phyloP scores from a whole-genome alignment of 1,140 invertebrate genomes.

The Saccostrea cuccullata region DNA sequence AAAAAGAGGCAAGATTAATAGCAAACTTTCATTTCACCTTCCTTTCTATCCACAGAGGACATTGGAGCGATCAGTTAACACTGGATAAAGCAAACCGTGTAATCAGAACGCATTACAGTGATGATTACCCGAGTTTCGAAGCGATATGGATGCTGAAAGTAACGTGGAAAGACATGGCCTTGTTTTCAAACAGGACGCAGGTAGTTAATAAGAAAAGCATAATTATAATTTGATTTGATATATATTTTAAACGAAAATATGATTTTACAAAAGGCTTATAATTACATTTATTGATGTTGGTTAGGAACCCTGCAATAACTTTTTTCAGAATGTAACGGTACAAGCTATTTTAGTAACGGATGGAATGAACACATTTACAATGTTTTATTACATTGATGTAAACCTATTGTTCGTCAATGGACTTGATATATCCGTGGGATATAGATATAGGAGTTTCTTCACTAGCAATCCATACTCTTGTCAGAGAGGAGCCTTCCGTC shows the following conservation, averaged over 20 bases:
- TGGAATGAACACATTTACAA: slow-evolving; percentile 2
- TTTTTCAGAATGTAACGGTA: neutral
- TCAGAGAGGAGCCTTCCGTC: neutral
- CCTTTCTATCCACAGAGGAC: neutral
- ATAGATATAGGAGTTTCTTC: slow-evolving; percentile 6
- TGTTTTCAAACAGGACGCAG: slow-evolving; percentile 2
- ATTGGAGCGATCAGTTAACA: neutral
- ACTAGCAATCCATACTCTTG: slow-evolving; percentile 3
- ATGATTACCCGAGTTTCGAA: neutral
- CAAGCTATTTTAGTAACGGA: slow-evolving; percentile 6
- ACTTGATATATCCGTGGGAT: neutral
- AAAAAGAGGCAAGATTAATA: neutral
- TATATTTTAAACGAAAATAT: neutral
- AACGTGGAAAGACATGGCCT: neutral
- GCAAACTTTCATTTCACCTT: too few species aligned
- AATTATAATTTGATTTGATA: neutral
- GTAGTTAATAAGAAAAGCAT: neutral
- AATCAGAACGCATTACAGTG: neutral
- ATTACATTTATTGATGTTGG: neutral
- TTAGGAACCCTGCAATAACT: neutral
- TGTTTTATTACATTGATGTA: slow-evolving; percentile 15
- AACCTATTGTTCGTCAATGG: neutral
- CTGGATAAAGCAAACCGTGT: neutral
- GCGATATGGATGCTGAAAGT: slow-evolving; percentile 2
- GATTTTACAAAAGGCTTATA: neutral